Conservation (phyloP, 1,140 invertebrate species). For the Drosophila erecta region DNA sequence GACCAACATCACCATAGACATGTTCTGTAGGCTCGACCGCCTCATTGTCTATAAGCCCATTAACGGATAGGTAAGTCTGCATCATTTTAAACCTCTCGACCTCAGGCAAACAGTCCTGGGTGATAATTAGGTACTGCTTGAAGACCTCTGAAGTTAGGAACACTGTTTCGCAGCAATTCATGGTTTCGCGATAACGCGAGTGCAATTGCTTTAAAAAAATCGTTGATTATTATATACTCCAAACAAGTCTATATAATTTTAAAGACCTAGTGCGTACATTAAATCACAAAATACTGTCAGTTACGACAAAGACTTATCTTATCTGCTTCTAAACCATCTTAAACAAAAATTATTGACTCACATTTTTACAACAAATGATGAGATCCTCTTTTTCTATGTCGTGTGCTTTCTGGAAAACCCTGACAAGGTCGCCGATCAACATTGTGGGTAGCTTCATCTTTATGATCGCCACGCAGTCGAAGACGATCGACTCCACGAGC, state of each 20-base stretch:
- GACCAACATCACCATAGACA: too few relatives aligned
- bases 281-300: too few relatives aligned
- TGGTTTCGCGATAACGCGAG: not conserved
- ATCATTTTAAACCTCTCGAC: conserved; percentile 30
- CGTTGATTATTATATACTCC: too few relatives aligned
- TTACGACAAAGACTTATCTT: too few relatives aligned
- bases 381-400: not conserved
- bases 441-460: not conserved
- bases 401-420: not conserved
- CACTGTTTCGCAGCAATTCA: conserved; percentile 14
- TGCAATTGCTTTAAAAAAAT: too few relatives aligned
- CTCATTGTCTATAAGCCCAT: not conserved
- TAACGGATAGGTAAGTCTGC: conserved; percentile 1
- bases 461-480: not conserved
- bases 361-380: not conserved
- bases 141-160: conserved; percentile 6
- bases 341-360: not conserved
- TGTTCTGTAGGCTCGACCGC: too few relatives aligned
- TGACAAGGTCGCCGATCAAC: not conserved
- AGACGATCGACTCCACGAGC: not conserved
- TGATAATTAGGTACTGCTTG: conserved; percentile 2
- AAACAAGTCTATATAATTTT: too few relatives aligned
- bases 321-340: too few relatives aligned
- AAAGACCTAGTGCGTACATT: too few relatives aligned
- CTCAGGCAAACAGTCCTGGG: not conserved